phyloP scores from a whole-genome alignment of 2,113 vertebrate genomes.

The Callaeas wilsoni region DNA sequence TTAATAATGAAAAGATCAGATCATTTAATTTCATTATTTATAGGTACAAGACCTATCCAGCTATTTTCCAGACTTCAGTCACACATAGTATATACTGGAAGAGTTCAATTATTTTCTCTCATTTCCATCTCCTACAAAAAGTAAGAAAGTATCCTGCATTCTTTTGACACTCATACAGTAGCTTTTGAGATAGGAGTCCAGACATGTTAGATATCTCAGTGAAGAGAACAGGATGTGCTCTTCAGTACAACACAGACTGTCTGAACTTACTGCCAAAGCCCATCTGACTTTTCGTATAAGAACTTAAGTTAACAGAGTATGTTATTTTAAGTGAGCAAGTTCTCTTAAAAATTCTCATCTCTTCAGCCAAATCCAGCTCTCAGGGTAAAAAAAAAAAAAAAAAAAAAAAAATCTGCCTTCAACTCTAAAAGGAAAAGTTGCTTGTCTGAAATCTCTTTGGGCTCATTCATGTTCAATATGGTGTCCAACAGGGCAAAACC shows the following conservation, averaged over 20 bases:
- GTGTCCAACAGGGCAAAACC: neutral
- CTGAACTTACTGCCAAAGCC: conserved; percentile 37
- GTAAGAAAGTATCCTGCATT: neutral
- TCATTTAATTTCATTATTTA: neutral
- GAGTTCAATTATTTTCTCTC: neutral
- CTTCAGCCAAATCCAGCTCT: neutral
- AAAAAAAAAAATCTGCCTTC: neutral
- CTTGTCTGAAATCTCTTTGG: neutral
- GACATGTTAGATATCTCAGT: neutral
- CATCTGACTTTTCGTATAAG: neutral
- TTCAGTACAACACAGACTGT: neutral
- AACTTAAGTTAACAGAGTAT: neutral
- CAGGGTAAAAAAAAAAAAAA: neutral
- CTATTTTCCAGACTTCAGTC: conserved; percentile 4
- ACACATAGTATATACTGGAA: neutral
- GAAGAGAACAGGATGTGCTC: conserved; percentile 29
- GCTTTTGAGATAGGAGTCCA: conserved; percentile 7
- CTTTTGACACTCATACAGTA: neutral
- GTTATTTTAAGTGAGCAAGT: neutral
- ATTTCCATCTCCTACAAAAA: neutral
- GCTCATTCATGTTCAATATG: neutral
- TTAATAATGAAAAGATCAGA: neutral
- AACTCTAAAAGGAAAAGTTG: neutral
- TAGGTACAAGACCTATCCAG: neutral
- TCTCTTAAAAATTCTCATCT: neutral